These are phyloP conservation scores for Thyatira batis DNA, from an alignment of 2,888 invertebrate genomes.

Conservation along the genomic window DNA sequence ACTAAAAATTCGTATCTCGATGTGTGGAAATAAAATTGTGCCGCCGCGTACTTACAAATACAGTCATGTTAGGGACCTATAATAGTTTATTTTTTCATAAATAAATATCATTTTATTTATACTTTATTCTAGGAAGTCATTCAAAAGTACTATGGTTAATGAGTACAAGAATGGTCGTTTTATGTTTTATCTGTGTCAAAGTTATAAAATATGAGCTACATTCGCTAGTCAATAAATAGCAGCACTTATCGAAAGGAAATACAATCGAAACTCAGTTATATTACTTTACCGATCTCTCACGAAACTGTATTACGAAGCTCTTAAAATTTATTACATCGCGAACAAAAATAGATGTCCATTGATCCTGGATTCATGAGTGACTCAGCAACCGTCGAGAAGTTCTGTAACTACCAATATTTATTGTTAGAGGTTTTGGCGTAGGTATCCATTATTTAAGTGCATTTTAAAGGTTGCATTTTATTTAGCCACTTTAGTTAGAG, in stretches of 20 bases:
- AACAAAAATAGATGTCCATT: constrained; percentile 36
- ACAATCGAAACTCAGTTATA: neutral
- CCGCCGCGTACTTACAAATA: too few species aligned
- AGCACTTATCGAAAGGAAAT: neutral
- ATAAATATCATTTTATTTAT: too few species aligned
- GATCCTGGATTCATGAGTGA: constrained; percentile 30
- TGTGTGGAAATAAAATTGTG: too few species aligned
- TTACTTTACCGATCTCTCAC: constrained; percentile 6
- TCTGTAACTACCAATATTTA: constrained; percentile 9
- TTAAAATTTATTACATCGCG: constrained; percentile 43
- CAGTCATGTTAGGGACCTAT: too few species aligned
- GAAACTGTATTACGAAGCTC: constrained; percentile 41
- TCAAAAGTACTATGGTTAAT: too few species aligned
- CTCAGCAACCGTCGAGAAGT: constrained; percentile 14
- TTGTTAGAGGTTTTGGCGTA: neutral
- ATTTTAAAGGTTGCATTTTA: neutral
- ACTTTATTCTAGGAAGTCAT: too few species aligned
- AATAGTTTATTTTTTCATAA: too few species aligned
- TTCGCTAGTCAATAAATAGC: neutral
- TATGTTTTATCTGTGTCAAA: too few species aligned
- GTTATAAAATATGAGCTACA: neutral
- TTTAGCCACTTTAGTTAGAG: neutral
- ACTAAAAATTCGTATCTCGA: neutral
- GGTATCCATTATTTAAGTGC: neutral
- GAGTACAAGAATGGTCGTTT: too few species aligned